Percentiles rank a stretch among this genome's conserved stretches.
phyloP scores from a whole-genome alignment of 2,113 vertebrate genomes.

The Dasyornis broadbenti region DNA sequence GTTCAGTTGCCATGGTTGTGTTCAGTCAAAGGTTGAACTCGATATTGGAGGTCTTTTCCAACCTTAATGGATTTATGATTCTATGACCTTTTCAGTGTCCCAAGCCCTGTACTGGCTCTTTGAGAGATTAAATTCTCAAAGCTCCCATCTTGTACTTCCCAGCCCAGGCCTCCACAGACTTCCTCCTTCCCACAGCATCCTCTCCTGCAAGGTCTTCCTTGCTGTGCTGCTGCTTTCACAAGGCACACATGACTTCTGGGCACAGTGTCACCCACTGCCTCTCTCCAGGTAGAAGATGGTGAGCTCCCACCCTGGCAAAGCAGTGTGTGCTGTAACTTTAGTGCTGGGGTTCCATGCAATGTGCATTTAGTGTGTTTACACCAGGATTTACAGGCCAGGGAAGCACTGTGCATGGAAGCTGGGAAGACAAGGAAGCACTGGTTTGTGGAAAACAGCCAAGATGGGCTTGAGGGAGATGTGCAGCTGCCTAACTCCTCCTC shows the following conservation, averaged over 20 bases:
- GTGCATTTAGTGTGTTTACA: background rate
- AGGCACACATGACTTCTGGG: fast-evolving
- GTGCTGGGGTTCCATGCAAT: background rate
- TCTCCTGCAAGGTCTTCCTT: background rate
- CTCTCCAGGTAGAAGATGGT: background rate
- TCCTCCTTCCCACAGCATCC: background rate
- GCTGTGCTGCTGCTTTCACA: background rate
- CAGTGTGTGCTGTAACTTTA: fast-evolving
- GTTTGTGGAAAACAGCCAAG: background rate
- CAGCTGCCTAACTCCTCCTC: background rate
- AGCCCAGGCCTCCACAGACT: background rate
- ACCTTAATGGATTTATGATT: background rate
- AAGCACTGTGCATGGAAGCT: background rate
- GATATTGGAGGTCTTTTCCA: background rate
- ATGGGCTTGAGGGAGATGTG: background rate
- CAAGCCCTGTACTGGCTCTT: background rate
- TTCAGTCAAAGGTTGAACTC: background rate
- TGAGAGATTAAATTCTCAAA: background rate
- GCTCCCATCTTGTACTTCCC: background rate
- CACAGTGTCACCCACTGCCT: fast-evolving
- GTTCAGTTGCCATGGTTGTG: background rate
- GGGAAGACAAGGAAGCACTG: background rate
- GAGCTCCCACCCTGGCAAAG: background rate
- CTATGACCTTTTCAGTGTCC: background rate
- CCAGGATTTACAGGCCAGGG: background rate